These are phyloP conservation scores for Melanotaenia maccullochi DNA, from an alignment of 2,797 vertebrate species.

Conservation along the genomic window DNA sequence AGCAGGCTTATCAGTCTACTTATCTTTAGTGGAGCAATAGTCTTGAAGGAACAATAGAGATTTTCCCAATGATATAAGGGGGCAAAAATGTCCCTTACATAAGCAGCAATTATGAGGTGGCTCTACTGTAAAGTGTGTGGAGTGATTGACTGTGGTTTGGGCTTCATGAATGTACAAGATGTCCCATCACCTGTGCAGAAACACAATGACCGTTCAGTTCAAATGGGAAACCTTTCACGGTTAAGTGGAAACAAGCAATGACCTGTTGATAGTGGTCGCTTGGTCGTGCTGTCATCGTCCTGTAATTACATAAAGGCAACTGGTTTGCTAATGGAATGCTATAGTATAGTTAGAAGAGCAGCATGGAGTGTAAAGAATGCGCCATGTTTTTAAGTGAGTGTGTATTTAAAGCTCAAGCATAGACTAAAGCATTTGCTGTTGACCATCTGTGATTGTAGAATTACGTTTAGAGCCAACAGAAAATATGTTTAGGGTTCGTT, in stretches of 20 bases:
- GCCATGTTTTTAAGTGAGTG: slow-evolving; percentile 32
- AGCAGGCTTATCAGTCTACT: slow-evolving; percentile 59
- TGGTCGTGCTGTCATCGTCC: slow-evolving; percentile 56
- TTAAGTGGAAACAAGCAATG: slow-evolving; percentile 60
- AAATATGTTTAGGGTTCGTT: slow-evolving; percentile 14
- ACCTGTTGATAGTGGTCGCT: slow-evolving; percentile 57
- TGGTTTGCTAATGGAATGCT: slow-evolving; percentile 30
- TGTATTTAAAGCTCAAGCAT: slow-evolving; percentile 50
- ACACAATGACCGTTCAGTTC: slow-evolving; percentile 48
- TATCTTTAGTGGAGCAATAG: slow-evolving; percentile 76
- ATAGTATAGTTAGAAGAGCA: slow-evolving; percentile 21
- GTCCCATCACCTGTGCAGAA: slow-evolving; percentile 55
- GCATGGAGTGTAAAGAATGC: slow-evolving; percentile 50
- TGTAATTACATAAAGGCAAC: slow-evolving; percentile 68
- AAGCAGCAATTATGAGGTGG: slow-evolving; percentile 3
- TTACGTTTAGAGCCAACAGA: slow-evolving; percentile 23
- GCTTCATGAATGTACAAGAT: slow-evolving; percentile 33
- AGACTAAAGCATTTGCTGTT: slow-evolving; percentile 21
- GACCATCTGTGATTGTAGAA: slow-evolving; percentile 33
- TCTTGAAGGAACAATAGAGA: slow-evolving; percentile 60
- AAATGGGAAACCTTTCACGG: slow-evolving; percentile 54
- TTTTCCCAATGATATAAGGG: slow-evolving; percentile 34
- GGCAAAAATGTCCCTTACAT: slow-evolving; percentile 38
- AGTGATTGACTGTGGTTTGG: slow-evolving; percentile 31
- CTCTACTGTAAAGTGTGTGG: slow-evolving; percentile 8